Evolutionary conservation across 2,888 invertebrate species (phyloP).

Genomic region (Amaurobius ferox): DNA sequence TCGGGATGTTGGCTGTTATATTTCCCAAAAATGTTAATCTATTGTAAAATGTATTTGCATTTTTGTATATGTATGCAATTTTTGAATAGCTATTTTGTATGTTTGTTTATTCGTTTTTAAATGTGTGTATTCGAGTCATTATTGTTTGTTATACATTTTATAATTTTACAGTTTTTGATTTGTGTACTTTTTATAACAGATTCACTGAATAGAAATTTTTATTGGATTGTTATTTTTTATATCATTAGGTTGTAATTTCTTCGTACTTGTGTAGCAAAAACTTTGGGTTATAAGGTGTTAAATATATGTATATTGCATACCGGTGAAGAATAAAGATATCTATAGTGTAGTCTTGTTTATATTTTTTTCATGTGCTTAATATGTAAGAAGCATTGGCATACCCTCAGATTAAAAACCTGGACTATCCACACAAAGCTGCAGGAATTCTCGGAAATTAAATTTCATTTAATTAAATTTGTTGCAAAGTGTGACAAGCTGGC

Average conservation of each 20-base stretch:
- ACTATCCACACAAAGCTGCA: no score
- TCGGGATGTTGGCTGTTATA: background rate
- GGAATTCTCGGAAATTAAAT: no score
- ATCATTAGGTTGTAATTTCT: constrained; percentile 1
- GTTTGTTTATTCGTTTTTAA: background rate
- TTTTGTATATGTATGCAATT: background rate
- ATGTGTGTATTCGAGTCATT: constrained; percentile 7
- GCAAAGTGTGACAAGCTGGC: no score
- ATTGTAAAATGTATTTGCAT: background rate
- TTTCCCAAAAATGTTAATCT: background rate
- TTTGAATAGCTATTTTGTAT: background rate
- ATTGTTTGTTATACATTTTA: background rate
- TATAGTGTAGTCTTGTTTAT: no score
- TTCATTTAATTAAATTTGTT: no score
- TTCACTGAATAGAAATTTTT: background rate
- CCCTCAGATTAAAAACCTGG: no score
- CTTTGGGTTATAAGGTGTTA: background rate
- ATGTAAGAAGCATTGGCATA: no score
- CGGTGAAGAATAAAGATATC: constrained; percentile 5
- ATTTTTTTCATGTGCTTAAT: no score
- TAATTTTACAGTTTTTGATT: constrained; percentile 1
- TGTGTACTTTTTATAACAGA: constrained; percentile 9
- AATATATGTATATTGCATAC: constrained; percentile 10
- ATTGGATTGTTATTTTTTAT: constrained; percentile 16
- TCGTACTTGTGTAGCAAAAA: background rate